Evolutionary conservation across 2,797 vertebrate species (phyloP).

Genomic region (Tapera naevia): DNA sequence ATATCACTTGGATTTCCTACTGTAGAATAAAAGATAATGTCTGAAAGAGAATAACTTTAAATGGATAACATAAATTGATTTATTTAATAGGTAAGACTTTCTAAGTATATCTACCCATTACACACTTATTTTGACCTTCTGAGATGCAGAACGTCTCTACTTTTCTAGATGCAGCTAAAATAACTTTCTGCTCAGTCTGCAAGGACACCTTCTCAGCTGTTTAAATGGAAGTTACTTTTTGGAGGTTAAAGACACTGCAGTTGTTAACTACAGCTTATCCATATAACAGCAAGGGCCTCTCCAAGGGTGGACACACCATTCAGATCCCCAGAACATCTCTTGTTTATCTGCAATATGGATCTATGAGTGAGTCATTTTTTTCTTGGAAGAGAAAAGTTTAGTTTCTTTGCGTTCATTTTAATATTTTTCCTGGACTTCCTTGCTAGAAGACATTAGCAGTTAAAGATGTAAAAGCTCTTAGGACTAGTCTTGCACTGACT

Average conservation of each 20-base stretch:
- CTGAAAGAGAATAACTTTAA: background rate
- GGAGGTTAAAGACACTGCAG: background rate
- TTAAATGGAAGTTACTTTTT: background rate
- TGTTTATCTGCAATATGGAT: background rate
- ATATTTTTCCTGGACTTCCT: background rate
- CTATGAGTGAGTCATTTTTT: background rate
- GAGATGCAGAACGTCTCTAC: background rate
- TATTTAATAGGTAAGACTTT: background rate
- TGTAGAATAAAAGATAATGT: background rate
- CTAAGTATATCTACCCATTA: background rate
- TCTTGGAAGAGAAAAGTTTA: background rate
- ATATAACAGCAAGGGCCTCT: background rate
- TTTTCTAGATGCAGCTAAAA: background rate
- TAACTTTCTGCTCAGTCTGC: background rate
- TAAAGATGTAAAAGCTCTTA: background rate
- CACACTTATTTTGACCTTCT: background rate
- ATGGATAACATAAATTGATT: background rate
- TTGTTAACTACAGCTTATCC: background rate
- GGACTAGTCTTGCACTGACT: background rate
- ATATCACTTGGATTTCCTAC: background rate
- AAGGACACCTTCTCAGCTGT: background rate
- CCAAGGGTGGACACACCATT: background rate
- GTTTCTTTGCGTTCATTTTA: background rate
- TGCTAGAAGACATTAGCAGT: background rate
- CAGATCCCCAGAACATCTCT: background rate